Conservation (phyloP, 92 coral and sea anemone species). For the Paramuricea clavata region DNA sequence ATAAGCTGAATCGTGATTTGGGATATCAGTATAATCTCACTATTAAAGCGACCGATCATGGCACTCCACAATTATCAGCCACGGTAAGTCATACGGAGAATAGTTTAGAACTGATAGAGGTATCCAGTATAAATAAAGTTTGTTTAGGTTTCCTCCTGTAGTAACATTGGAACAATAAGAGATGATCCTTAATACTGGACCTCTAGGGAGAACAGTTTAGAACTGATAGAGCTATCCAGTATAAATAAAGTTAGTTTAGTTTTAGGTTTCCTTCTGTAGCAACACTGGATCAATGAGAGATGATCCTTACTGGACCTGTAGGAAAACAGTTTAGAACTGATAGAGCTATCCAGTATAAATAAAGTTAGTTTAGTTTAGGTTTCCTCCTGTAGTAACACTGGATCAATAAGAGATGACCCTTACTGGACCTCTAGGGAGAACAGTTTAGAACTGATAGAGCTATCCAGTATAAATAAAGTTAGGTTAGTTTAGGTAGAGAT, state of each 20-base stretch:
- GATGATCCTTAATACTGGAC: background rate
- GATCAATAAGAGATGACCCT: background rate
- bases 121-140: background rate
- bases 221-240: background rate
- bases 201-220: background rate
- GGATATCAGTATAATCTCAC: slow-evolving; percentile 86
- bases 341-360: background rate
- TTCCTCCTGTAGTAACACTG: background rate
- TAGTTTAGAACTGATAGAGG: background rate
- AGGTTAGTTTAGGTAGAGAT: background rate
- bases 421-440: background rate
- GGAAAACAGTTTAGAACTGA: background rate
- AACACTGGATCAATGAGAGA: too few relatives aligned
- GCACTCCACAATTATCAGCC: slow-evolving; percentile 78
- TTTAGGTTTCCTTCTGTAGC: too few relatives aligned
- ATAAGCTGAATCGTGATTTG: slow-evolving; percentile 81
- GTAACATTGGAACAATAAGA: background rate
- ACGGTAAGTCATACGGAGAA: slow-evolving; percentile 68
- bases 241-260: background rate
- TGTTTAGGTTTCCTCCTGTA: background rate
- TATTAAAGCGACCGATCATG: slow-evolving; percentile 87
- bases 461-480: background rate
- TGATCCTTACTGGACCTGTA: too few relatives aligned
- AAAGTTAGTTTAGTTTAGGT: background rate
- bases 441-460: background rate